Percentiles rank a stretch among this genome's conserved stretches.
Conservation (phyloP, 2,797 vertebrate species). For the Urophycis tenuis region DNA sequence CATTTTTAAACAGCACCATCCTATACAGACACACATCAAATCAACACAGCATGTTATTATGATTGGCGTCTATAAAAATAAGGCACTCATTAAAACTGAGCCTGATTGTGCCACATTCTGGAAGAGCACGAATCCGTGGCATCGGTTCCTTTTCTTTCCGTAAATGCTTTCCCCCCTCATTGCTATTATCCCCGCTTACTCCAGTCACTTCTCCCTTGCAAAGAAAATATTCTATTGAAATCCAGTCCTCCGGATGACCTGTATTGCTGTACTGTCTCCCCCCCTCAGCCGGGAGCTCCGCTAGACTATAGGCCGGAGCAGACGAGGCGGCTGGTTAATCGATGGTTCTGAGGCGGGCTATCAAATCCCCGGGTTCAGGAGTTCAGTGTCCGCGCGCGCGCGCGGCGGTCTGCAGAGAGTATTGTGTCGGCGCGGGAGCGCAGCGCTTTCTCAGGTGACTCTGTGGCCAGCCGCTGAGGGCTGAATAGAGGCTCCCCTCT, state of each 20-base stretch:
- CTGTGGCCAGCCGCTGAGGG: neutral
- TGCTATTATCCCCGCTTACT: neutral
- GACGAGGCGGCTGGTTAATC: neutral
- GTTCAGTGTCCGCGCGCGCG: neutral
- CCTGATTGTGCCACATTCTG: neutral
- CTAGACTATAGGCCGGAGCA: neutral
- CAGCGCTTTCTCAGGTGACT: constrained; percentile 2
- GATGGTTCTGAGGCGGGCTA: neutral
- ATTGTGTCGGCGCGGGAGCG: neutral
- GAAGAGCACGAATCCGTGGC: neutral
- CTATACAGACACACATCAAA: neutral
- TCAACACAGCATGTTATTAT: neutral
- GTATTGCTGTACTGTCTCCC: neutral
- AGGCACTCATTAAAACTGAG: neutral
- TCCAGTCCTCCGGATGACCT: neutral
- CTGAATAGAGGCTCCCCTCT: constrained; percentile 5
- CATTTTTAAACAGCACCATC: neutral
- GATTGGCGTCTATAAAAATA: neutral
- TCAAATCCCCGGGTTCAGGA: constrained; percentile 5
- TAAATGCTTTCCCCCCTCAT: neutral
- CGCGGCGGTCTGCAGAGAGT: neutral
- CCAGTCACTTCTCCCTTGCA: neutral
- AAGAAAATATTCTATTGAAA: neutral
- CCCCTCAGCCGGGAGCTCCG: neutral
- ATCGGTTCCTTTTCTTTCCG: neutral